Evolutionary conservation across 2,888 invertebrate species (phyloP), one percentile per base, ranked within the genome.

Genomic region (Eilema caniola): DNA sequence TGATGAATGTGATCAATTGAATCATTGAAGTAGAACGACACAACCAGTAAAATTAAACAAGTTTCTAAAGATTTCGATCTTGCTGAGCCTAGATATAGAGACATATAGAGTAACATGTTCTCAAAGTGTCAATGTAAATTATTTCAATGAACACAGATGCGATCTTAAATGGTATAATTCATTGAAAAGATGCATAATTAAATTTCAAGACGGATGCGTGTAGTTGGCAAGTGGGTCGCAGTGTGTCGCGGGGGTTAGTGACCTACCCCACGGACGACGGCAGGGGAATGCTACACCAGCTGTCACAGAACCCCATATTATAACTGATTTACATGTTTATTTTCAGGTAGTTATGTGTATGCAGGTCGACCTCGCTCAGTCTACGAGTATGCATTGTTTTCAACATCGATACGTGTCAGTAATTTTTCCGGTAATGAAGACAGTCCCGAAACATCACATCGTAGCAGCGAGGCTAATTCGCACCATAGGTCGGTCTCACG

Each of bases 251-350:
- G 10, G 61, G 72, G 72, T 72, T 41, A 77, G 62, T 79, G 72
- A 72, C 76, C 77, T 66, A 63, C 76, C 79, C 23, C 70, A 70
- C 56, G 65, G 12, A 16, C 24, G 37, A 12, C 37, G 37, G 31
- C 53, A 23, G 7, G 67, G 47, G 57, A n/a, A n/a, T n/a, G n/a
- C n/a, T n/a, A n/a, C n/a, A n/a, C n/a, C n/a, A n/a, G n/a, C n/a
- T n/a, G n/a, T n/a, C n/a, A n/a, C n/a, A n/a, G n/a, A n/a, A n/a
- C n/a, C n/a, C 23, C 37, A 24, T 24, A 41, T 56, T 20, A n/a
- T 16, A 31, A 25, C 53, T 23, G 5, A 56, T 23, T 31, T 56
- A 20, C 53, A 65, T 47, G 10, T 3, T n/a, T n/a, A n/a, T n/a
- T n/a, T n/a, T n/a, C n/a, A n/a, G n/a, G n/a, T n/a, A n/a, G n/a